Base-by-base conservation (phyloP, 2,888 invertebrate genomes). In the Bellardia pandia region DNA sequence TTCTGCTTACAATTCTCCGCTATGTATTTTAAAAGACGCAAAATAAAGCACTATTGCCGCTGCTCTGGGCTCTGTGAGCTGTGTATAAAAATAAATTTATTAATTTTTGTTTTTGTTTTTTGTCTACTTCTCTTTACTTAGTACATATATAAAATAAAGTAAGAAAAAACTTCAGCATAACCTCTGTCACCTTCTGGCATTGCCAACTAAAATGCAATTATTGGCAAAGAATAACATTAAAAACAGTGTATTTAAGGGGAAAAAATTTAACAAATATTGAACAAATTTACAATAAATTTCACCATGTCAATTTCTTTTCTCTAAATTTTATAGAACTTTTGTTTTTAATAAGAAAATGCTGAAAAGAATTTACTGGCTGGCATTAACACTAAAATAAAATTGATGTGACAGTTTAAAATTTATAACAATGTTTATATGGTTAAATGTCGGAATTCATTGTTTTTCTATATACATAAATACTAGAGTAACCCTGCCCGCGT, bases 281-380 rank as follows among this genome's bases (percentile, higher is more conserved):
- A 64, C 37, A 76, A 62, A 76, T 51, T 76, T 40, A n/a, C 62
- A 48, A 75, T 75, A 75, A 62, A 75, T 75, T 75, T 75, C 37
- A 11, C 33, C 16, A 62, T 37, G 75, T 60, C 74, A 74, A 56
- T 48, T 30, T 62, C 3, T 40, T 30, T 53, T 62, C 6, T 16
- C 40, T 71, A 71, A 56, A 56, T 53, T n/a, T 11, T 40, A 40
- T 23, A 7, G 56, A 56, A 56, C 23, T 56, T 7, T 9, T 3
- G 23, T 23, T 42, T 45, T 7, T 14, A 62, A 30, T 6, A 33
- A 37, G n/a, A 51, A 51, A n/a, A 45, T 11, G 9, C 11, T 4
- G 33, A 66, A 2, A 1, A 3, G 23, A 68, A 30, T 68, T 68
- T 68, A 68, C 68, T 37, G 37, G 62, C n/a, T 37, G 23, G 7